Evolutionary conservation across 2,888 invertebrate species (phyloP).

Genomic region (Latrodectus elegans): DNA sequence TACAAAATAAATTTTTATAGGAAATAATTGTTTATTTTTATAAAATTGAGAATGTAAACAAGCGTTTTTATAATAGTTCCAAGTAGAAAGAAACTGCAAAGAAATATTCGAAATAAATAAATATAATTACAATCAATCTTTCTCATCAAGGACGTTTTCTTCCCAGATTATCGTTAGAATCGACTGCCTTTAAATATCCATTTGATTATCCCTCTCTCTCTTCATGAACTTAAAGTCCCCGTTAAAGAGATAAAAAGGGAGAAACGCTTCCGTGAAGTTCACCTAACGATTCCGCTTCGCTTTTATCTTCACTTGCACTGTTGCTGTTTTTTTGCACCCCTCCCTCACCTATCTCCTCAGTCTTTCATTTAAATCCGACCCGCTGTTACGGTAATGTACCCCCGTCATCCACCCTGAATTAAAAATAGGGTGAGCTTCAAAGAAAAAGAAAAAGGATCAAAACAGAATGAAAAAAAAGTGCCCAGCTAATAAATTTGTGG

Average conservation of each 20-base stretch:
- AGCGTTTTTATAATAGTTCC: too few relatives aligned
- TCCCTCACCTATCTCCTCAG: slow-evolving; percentile 11
- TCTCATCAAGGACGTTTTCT: slow-evolving; percentile 40
- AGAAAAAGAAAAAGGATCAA: slow-evolving; percentile 36
- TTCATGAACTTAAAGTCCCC: slow-evolving; percentile 1
- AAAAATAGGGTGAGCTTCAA: slow-evolving; percentile 60
- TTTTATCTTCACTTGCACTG: slow-evolving; percentile 48
- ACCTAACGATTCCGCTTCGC: slow-evolving; percentile 55
- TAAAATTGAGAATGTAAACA: too few relatives aligned
- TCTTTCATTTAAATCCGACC: slow-evolving; percentile 35
- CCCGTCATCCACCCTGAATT: slow-evolving; percentile 58
- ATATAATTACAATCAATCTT: slow-evolving; percentile 45
- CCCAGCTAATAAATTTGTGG: slow-evolving; percentile 68
- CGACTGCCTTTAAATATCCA: slow-evolving; percentile 52
- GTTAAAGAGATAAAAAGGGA: slow-evolving; percentile 18
- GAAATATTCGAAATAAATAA: slow-evolving; percentile 3
- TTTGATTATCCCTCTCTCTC: slow-evolving; percentile 49
- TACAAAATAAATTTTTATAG: too few relatives aligned
- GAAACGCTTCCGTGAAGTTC: slow-evolving; percentile 38
- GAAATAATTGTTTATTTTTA: too few relatives aligned
- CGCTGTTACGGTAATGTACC: slow-evolving; percentile 47
- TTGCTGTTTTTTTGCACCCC: slow-evolving; percentile 27
- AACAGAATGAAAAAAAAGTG: slow-evolving; percentile 1
- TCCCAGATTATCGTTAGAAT: slow-evolving; percentile 30
- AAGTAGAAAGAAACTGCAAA: not conserved